Percentiles rank a stretch among this genome's conserved stretches.
Evolutionary conservation across 2,113 vertebrate genomes (phyloP).

Genomic region (Crocuta crocuta): DNA sequence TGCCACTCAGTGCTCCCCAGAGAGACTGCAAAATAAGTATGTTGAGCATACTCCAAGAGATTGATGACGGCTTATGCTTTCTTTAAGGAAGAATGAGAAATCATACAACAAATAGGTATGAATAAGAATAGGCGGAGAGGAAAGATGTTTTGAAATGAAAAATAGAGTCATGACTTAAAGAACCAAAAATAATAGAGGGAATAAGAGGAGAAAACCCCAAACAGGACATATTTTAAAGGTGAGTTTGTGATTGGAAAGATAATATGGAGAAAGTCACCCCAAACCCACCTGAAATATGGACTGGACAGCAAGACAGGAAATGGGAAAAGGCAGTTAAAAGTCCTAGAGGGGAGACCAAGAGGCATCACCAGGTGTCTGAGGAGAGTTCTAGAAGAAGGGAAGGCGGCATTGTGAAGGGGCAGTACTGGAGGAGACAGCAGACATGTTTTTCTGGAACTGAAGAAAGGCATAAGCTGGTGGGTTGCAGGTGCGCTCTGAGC

Average conservation of each 20-base stretch:
- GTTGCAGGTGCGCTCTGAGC: not conserved
- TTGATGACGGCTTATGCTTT: fast-evolving
- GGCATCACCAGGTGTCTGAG: too few relatives aligned
- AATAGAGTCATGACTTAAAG: not conserved
- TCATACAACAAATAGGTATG: not conserved
- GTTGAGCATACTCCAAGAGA: not conserved
- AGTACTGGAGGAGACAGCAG: not conserved
- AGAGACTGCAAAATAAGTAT: not conserved
- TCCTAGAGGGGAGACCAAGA: not conserved
- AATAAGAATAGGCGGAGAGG: not conserved
- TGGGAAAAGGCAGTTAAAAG: not conserved
- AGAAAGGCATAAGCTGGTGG: not conserved
- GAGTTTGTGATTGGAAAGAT: not conserved
- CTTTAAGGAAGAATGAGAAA: conserved; percentile 42
- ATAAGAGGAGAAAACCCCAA: not conserved
- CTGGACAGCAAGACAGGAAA: not conserved
- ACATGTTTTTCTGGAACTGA: not conserved
- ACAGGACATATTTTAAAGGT: not conserved
- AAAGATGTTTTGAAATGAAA: not conserved
- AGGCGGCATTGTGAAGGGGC: not conserved
- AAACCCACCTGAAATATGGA: not conserved
- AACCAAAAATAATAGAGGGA: not conserved
- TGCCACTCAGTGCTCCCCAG: not conserved
- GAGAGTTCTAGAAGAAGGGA: not conserved
- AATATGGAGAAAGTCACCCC: not conserved